Evolutionary conservation across 2,113 vertebrate species (phyloP).

Genomic region (Pyxicephalus adspersus): DNA sequence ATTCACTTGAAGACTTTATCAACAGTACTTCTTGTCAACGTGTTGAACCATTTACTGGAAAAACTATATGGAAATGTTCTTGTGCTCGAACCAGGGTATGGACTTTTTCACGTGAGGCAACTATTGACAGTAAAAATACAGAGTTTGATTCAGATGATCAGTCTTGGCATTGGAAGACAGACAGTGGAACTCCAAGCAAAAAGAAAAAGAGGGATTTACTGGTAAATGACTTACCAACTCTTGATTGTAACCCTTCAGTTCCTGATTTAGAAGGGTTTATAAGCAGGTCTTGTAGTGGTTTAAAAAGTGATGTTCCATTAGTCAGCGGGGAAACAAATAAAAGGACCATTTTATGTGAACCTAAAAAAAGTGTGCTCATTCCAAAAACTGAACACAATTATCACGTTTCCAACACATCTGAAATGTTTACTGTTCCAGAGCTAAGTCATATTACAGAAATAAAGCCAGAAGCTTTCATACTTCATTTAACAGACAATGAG

Average conservation of each 20-base stretch:
- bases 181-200: constrained; percentile 47
- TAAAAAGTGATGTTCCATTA: not conserved
- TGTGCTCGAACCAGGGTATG: constrained; percentile 72
- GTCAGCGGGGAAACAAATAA: not conserved
- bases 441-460: constrained; percentile 59
- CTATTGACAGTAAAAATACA: not conserved
- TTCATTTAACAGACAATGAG: constrained; percentile 57
- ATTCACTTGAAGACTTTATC: not conserved
- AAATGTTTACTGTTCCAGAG: constrained; percentile 47
- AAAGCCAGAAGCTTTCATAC: constrained; percentile 67
- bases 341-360: not conserved
- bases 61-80: constrained; percentile 71
- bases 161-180: not conserved
- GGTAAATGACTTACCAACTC: constrained; percentile 52
- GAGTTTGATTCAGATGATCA: not conserved
- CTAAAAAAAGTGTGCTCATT: not conserved
- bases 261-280: not conserved
- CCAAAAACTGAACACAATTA: constrained; percentile 32
- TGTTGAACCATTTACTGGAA: constrained; percentile 71
- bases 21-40: constrained; percentile 65
- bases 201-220: constrained; percentile 37
- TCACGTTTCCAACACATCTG: constrained; percentile 10
- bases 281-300: not conserved
- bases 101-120: constrained; percentile 54
- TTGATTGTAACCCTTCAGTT: constrained; percentile 32